A percentile compares a stretch with the other conserved stretches of the same genome.
Conservation (phyloP, 2,888 invertebrate species). For the Apoda limacodes region DNA sequence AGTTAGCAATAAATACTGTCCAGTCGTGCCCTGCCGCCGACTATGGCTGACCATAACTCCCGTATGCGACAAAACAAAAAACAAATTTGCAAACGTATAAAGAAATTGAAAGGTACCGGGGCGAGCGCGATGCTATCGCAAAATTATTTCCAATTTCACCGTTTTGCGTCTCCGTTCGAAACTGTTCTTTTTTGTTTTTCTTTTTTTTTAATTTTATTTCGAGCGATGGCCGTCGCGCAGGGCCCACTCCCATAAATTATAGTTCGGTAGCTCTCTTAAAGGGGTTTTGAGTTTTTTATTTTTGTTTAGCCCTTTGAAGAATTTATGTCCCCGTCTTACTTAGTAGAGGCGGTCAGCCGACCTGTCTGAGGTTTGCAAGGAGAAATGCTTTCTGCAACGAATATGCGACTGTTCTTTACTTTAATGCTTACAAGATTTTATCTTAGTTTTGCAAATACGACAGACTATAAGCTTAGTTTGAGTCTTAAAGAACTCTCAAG, state of each 20-base stretch:
- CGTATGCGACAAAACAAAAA: constrained; percentile 37
- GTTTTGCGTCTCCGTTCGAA: constrained; percentile 53
- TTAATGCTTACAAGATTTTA: constrained; percentile 19
- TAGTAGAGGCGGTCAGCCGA: constrained; percentile 59
- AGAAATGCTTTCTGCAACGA: constrained; percentile 29
- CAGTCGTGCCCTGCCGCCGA: constrained; percentile 20
- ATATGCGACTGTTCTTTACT: constrained; percentile 22
- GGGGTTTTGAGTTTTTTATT: constrained; percentile 48
- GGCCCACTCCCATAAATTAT: constrained; percentile 62
- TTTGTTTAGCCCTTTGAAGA: constrained; percentile 65
- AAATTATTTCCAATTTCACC: constrained; percentile 70
- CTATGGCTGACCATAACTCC: constrained; percentile 35
- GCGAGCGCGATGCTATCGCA: constrained; percentile 56
- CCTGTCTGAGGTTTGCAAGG: constrained; percentile 31
- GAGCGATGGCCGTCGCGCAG: constrained; percentile 47
- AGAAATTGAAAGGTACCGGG: constrained; percentile 64
- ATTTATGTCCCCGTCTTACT: constrained; percentile 68
- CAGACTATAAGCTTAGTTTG: too few relatives aligned
- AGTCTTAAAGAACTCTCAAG: too few relatives aligned
- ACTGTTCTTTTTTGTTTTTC: constrained; percentile 30
- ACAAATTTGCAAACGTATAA: constrained; percentile 56
- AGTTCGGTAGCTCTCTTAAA: constrained; percentile 69
- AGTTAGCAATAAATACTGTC: background rate
- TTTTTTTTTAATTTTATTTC: constrained; percentile 44
- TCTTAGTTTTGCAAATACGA: too few relatives aligned